Base-by-base conservation (phyloP, 1,140 invertebrate genomes). In the Drosophila punjabiensis region DNA sequence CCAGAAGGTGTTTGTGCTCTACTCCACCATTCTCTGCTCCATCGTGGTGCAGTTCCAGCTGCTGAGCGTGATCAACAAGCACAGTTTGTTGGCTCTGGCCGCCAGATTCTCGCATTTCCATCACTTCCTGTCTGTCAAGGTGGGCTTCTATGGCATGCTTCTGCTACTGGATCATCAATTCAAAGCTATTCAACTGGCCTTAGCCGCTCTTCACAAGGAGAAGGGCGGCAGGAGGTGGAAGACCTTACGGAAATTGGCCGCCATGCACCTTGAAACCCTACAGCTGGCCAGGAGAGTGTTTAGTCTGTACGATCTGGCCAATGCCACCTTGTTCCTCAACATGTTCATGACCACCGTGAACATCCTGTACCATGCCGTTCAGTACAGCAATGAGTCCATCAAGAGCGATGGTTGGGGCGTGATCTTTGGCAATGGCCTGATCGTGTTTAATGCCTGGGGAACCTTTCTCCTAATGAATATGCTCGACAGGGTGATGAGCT, bases 311-410 rank as follows among this genome's bases (percentile, higher is more conserved):
- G 75, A 86, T 14, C 10, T 86, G 9, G 39, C 55, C 30, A 79
- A 79, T 50, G 61, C 82, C 24, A 45, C 24, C 1, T 13, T 89
- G 1, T 59, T 90, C 30, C 4, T 70, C 0, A 82, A 74, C 10
- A 79, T 90, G 69, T 86, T 85, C 33, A 45, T 66, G n/a, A 10
- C 16, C 13, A 70, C 64, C 11, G 16, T 86, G 0, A 90, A n/a
- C 3, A 76, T 89, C 4, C 50, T 90, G 1, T 89, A 89, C 28
- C 86, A 89, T 28, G 85, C 86, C 2, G 79, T 89, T 1, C 85
- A 90, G 33, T 90, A 39, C 39, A 37, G 45, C n/a, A 86, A 90
- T 20, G 5, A 62, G 0, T 47, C 53, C 3, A 90, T 90, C 7
- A 37, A 76, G 28, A 64, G 70, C 5, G 30, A 64, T 28, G 20